Conservation (phyloP, 2,113 vertebrate species). For the Pipa parva region DNA sequence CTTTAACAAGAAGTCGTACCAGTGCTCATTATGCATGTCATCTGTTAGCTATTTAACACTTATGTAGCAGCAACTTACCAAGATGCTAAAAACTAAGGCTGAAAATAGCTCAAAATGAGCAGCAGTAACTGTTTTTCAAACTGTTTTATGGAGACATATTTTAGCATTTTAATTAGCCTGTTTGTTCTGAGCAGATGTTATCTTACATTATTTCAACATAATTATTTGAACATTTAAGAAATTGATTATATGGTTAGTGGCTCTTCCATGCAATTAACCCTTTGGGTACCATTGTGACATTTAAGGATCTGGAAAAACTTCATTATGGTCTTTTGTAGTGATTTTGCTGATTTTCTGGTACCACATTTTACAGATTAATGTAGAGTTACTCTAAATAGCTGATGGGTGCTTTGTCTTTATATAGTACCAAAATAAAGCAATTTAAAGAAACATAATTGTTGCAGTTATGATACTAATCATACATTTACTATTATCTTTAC, state of each 20-base stretch:
- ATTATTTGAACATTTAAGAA: constrained; percentile 26
- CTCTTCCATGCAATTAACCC: constrained; percentile 26
- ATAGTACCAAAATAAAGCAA: background rate
- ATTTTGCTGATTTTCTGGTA: background rate
- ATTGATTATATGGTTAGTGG: constrained; percentile 5
- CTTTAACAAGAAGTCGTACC: background rate
- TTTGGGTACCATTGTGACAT: constrained; percentile 5
- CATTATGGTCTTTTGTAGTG: constrained; percentile 15
- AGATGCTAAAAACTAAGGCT: background rate
- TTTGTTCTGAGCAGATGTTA: constrained; percentile 33
- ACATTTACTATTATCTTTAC: no score
- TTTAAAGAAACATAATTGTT: background rate
- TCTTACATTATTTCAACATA: constrained; percentile 34
- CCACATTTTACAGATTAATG: background rate
- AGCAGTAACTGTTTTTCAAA: constrained; percentile 23
- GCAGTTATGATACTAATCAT: no score
- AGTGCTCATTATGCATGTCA: background rate
- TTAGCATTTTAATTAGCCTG: constrained; percentile 28
- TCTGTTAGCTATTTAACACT: background rate
- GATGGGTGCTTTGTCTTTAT: constrained; percentile 7
- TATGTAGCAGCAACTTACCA: background rate
- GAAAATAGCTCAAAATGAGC: constrained; percentile 27
- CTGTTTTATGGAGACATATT: constrained; percentile 3
- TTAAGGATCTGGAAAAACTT: constrained; percentile 11
- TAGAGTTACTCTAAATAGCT: constrained; percentile 1